Conservation (phyloP, 1,140 invertebrate species). For the Aphelenchoides fujianensis region DNA sequence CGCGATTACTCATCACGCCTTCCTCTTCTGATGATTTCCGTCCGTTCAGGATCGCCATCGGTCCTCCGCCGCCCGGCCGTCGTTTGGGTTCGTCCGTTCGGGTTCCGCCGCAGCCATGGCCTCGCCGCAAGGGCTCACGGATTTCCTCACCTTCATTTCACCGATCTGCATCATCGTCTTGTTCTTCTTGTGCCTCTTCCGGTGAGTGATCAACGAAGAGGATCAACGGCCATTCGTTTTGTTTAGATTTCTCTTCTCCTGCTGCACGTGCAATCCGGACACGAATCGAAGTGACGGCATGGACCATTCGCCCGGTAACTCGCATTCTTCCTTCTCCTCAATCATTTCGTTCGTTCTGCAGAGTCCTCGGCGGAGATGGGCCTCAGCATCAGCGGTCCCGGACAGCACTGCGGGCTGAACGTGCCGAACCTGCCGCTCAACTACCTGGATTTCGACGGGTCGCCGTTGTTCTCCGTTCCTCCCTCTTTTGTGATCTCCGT, state of each 20-base stretch:
- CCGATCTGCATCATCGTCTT: constrained; percentile 9
- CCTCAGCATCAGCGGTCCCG: not conserved
- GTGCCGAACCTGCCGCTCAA: not conserved
- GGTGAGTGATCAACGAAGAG: no score
- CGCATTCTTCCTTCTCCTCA: not conserved
- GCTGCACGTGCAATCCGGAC: not conserved
- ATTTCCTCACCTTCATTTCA: constrained; percentile 12
- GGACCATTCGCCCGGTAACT: not conserved
- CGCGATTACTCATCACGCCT: no score
- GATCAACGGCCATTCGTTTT: not conserved
- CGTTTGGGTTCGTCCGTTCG: no score
- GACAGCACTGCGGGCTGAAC: not conserved
- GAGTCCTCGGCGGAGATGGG: not conserved
- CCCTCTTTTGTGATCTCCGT: not conserved
- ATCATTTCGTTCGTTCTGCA: not conserved
- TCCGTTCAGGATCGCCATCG: not conserved
- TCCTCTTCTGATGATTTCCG: not conserved
- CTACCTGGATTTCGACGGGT: constrained; percentile 7
- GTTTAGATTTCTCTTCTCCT: constrained; percentile 4
- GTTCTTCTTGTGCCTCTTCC: constrained; percentile 10
- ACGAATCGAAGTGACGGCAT: not conserved
- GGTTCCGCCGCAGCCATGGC: not conserved
- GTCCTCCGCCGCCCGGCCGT: not conserved
- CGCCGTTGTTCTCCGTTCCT: not conserved
- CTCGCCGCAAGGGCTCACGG: not conserved